Evolutionary conservation across 92 coral and sea anemone species (phyloP).

Genomic region (Zoanthus sociatus): DNA sequence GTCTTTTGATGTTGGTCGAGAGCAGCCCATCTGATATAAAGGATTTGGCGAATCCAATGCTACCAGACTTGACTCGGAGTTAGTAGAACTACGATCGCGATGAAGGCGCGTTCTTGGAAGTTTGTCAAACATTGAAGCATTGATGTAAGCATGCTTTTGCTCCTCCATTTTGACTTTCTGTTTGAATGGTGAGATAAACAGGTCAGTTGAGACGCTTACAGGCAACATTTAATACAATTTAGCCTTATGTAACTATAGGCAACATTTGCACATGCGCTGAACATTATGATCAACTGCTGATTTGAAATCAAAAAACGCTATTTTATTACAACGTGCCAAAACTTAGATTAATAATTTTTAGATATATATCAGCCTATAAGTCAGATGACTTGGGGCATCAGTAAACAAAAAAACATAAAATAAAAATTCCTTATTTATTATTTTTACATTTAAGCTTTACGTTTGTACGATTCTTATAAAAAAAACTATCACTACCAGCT

Average conservation of each 20-base stretch:
- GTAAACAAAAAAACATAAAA: not conserved
- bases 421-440: too few species aligned
- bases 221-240: not conserved
- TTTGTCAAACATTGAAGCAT: slow-evolving; percentile 35
- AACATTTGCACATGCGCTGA: not conserved
- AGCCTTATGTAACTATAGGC: not conserved
- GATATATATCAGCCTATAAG: not conserved
- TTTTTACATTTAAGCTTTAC: too few species aligned
- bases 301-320: not conserved
- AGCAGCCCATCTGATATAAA: not conserved
- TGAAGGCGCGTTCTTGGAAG: not conserved
- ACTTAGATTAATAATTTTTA: not conserved
- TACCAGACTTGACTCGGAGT: slow-evolving; percentile 1
- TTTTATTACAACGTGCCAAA: not conserved
- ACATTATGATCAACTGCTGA: not conserved
- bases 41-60: slow-evolving; percentile 27
- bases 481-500: too few species aligned
- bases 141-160: slow-evolving; percentile 3
- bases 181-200: not conserved
- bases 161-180: slow-evolving; percentile 31
- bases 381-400: not conserved
- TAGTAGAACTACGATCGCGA: not conserved
- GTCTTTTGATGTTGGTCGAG: slow-evolving; percentile 19
- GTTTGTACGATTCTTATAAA: too few species aligned
- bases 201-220: not conserved